These are phyloP conservation scores for Dicroscelio sp. DNA, from an alignment of 2,888 invertebrate genomes.

Conservation along the genomic window DNA sequence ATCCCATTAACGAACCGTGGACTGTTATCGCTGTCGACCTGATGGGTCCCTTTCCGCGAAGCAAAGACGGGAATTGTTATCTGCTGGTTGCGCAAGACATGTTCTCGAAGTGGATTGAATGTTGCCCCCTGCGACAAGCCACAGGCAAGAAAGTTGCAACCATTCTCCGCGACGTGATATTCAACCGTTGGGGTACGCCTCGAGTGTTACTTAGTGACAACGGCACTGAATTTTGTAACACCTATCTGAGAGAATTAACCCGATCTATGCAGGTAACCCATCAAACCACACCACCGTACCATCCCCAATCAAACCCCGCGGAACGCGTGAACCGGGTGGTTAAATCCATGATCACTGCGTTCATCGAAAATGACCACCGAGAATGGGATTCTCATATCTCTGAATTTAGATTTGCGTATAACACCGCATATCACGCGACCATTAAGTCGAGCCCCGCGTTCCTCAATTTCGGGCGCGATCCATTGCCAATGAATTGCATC, in stretches of 20 bases:
- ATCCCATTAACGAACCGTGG: not conserved
- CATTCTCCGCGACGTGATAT: not conserved
- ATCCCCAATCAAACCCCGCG: not conserved
- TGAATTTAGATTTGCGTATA: not conserved
- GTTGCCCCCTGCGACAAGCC: not conserved
- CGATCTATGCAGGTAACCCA: not conserved
- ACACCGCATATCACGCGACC: not conserved
- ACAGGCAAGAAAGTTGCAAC: not conserved
- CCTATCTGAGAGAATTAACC: not conserved
- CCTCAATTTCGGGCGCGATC: not conserved
- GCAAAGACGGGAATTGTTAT: not conserved
- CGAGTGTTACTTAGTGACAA: not conserved
- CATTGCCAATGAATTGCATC: not conserved
- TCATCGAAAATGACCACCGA: not conserved
- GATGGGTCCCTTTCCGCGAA: not conserved
- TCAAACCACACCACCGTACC: not conserved
- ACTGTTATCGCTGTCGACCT: not conserved
- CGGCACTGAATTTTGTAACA: not conserved
- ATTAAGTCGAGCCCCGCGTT: not conserved
- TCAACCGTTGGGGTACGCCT: not conserved
- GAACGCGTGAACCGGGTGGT: not conserved
- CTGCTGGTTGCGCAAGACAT: not conserved
- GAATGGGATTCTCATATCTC: not conserved
- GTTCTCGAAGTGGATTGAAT: not conserved
- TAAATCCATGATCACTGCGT: not conserved